phyloP scores from a whole-genome alignment of 2,888 invertebrate genomes.

The Metacarcinus magister region DNA sequence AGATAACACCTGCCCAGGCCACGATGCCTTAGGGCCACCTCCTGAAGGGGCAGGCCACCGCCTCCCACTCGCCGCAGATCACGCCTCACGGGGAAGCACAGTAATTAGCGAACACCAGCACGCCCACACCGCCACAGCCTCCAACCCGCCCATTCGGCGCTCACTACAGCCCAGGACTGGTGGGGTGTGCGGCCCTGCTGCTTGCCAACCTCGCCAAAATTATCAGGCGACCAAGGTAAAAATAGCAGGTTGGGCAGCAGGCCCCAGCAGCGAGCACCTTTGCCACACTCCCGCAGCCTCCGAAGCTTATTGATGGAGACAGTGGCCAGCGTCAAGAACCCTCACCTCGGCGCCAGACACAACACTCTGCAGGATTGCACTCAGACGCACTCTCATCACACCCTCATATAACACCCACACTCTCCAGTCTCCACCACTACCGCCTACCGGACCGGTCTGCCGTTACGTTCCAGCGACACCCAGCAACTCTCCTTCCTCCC shows the following conservation, averaged over 20 bases:
- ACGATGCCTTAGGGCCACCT: neutral
- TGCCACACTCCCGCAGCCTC: constrained; percentile 17
- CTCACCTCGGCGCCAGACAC: neutral
- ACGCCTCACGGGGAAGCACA: constrained; percentile 42
- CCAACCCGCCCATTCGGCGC: constrained; percentile 70
- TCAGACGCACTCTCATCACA: neutral
- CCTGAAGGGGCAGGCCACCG: neutral
- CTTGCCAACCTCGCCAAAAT: constrained; percentile 73
- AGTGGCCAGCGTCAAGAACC: neutral
- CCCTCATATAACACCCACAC: neutral
- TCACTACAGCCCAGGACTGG: constrained; percentile 77
- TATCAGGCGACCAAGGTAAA: constrained; percentile 72
- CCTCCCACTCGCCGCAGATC: neutral
- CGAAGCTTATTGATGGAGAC: neutral
- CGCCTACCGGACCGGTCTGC: neutral
- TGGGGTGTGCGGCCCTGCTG: constrained; percentile 18
- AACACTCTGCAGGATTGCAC: neutral
- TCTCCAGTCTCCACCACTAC: neutral
- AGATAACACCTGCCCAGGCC: constrained; percentile 58
- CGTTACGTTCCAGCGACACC: neutral
- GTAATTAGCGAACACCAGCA: constrained; percentile 56
- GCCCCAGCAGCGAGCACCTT: neutral
- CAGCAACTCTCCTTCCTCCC: neutral
- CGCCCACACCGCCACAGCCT: constrained; percentile 69
- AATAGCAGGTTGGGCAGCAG: constrained; percentile 64